Evolutionary conservation across 1,140 invertebrate genomes (phyloP).

Genomic region (Fopius arisanus): DNA sequence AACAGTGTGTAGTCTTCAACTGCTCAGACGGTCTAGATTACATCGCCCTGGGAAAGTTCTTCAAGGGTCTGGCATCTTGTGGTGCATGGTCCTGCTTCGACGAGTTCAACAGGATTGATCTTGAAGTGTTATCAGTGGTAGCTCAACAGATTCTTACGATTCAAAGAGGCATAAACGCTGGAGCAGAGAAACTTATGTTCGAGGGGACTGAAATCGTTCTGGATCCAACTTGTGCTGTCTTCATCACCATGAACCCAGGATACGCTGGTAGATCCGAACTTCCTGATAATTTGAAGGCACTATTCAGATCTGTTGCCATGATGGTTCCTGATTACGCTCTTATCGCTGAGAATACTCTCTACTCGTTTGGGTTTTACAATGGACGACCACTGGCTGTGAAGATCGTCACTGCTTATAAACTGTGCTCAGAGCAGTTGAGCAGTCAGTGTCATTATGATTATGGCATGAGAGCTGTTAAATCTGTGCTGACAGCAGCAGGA

Average conservation of each 20-base stretch:
- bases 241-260: slow-evolving; percentile 96
- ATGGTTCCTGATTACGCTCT: slow-evolving; percentile 97
- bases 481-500: slow-evolving; percentile 88
- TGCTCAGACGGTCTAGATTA: slow-evolving; percentile 95
- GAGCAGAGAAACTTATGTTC: slow-evolving; percentile 80
- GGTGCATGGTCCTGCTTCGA: slow-evolving; percentile 98
- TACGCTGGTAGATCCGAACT: slow-evolving; percentile 91
- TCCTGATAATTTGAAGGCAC: slow-evolving; percentile 91
- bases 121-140: slow-evolving; percentile 91
- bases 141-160: slow-evolving; percentile 89
- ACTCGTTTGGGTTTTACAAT: slow-evolving; percentile 92
- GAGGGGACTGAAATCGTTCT: slow-evolving; percentile 90
- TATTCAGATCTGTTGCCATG: slow-evolving; percentile 96
- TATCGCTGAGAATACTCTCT: slow-evolving; percentile 93
- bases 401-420: slow-evolving; percentile 91
- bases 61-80: slow-evolving; percentile 95
- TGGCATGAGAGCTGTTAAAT: slow-evolving; percentile 88
- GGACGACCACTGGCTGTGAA: slow-evolving; percentile 89
- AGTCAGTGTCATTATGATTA: slow-evolving; percentile 97
- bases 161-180: slow-evolving; percentile 81
- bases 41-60: slow-evolving; percentile 94
- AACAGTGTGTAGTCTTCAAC: slow-evolving; percentile 97
- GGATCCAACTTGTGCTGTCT: slow-evolving; percentile 90
- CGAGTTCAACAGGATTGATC: slow-evolving; percentile 89
- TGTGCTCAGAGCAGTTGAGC: slow-evolving; percentile 94